Percentiles rank a stretch among this genome's conserved stretches.
These are phyloP conservation scores for Arge pagana DNA, from an alignment of 2,888 invertebrate genomes.

Conservation along the genomic window DNA sequence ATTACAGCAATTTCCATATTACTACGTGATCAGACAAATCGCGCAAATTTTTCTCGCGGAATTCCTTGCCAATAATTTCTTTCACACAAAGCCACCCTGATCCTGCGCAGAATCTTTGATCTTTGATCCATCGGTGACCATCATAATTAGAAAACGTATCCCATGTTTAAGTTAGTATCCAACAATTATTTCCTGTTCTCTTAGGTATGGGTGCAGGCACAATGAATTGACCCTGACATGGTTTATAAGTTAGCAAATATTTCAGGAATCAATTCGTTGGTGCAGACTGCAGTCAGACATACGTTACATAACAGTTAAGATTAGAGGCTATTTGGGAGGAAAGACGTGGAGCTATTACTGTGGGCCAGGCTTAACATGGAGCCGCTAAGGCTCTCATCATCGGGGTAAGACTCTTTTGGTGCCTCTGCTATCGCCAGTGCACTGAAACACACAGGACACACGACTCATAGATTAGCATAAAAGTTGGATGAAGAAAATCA, in stretches of 20 bases:
- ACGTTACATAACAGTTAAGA: conserved; percentile 51
- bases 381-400: conserved; percentile 91
- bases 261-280: conserved; percentile 34
- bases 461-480: neutral
- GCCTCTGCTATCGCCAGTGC: conserved; percentile 91
- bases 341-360: conserved; percentile 92
- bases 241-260: conserved; percentile 41
- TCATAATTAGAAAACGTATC: neutral
- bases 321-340: conserved; percentile 76
- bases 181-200: conserved; percentile 18
- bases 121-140: neutral
- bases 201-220: conserved; percentile 21
- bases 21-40: too few species aligned
- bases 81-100: too few species aligned
- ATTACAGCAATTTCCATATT: too few species aligned
- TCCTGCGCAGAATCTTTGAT: too few species aligned
- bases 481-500: neutral
- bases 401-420: conserved; percentile 85
- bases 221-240: conserved; percentile 16
- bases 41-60: too few species aligned
- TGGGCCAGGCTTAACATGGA: conserved; percentile 94
- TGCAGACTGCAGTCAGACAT: conserved; percentile 50
- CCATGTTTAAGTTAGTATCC: conserved; percentile 8
- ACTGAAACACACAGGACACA: conserved; percentile 63
- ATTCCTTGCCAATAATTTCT: too few species aligned